Conservation (phyloP, 1,140 invertebrate species). For the Propsilocerus akamusi region DNA sequence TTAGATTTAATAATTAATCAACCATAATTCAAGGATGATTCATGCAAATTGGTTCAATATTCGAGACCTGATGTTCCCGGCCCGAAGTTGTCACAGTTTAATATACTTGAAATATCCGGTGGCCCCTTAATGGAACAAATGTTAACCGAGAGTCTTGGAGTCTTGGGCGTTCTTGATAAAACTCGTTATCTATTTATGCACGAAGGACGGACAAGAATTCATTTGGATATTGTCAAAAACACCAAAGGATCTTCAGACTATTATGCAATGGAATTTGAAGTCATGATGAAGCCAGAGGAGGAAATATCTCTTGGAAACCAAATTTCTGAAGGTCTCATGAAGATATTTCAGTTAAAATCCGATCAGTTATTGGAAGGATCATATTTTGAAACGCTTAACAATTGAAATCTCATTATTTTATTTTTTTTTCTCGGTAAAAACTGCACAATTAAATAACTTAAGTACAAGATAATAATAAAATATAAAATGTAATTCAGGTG, state of each 20-base stretch:
- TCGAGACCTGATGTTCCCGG: slow-evolving; percentile 35
- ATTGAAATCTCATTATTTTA: no score
- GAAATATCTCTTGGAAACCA: not conserved
- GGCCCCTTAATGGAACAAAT: slow-evolving; percentile 26
- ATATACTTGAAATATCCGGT: slow-evolving; percentile 18
- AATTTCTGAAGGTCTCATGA: not conserved
- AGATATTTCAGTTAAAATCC: not conserved
- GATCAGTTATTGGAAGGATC: not conserved
- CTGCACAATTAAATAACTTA: no score
- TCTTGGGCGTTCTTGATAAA: slow-evolving; percentile 50
- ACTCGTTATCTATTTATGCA: slow-evolving; percentile 52
- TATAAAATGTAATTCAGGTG: no score
- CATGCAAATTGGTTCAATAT: slow-evolving; percentile 58
- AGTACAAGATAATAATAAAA: no score
- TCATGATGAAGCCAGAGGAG: not conserved
- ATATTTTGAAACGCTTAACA: not conserved
- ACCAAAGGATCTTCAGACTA: slow-evolving; percentile 59
- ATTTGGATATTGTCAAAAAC: slow-evolving; percentile 64
- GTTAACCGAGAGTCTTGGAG: slow-evolving; percentile 35
- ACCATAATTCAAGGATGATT: slow-evolving; percentile 22
- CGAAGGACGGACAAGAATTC: slow-evolving; percentile 62
- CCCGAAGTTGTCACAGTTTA: slow-evolving; percentile 23
- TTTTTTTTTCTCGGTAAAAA: no score
- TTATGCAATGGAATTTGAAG: not conserved
- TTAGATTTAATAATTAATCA: slow-evolving; percentile 4